Conservation (phyloP, 2,888 invertebrate species). For the Tetramorium bicarinatum region DNA sequence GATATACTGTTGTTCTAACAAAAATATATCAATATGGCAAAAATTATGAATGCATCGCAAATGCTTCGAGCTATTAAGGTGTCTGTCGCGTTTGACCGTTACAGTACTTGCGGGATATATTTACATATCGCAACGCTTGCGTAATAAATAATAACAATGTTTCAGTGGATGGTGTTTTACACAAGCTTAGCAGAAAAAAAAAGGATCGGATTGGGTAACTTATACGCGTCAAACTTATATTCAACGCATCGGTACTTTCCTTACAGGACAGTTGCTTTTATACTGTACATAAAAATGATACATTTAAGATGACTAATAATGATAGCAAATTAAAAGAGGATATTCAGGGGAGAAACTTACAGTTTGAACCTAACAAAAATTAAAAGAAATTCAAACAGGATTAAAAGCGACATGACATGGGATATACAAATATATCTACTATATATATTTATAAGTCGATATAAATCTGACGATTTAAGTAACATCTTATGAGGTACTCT, state of each 20-base stretch:
- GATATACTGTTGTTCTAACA: slow-evolving; percentile 36
- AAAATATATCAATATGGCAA: slow-evolving; percentile 52
- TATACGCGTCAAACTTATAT: slow-evolving; percentile 48
- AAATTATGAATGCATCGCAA: slow-evolving; percentile 37
- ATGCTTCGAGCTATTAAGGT: slow-evolving; percentile 32
- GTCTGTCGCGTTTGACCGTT: slow-evolving; percentile 22
- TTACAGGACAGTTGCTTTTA: slow-evolving; percentile 42
- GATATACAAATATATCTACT: slow-evolving; percentile 52
- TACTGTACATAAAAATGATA: slow-evolving; percentile 53
- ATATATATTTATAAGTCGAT: slow-evolving; percentile 37
- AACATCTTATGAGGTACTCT: slow-evolving; percentile 33
- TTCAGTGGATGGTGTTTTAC: slow-evolving; percentile 36
- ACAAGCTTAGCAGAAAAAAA: slow-evolving; percentile 39
- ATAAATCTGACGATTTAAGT: slow-evolving; percentile 55
- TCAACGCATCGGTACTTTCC: slow-evolving; percentile 45
- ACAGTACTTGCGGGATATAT: slow-evolving; percentile 46
- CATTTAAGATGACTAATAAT: slow-evolving; percentile 49
- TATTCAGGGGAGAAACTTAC: slow-evolving; percentile 29
- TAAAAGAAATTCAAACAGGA: slow-evolving; percentile 43
- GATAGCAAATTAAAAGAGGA: slow-evolving; percentile 48
- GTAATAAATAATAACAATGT: slow-evolving; percentile 46
- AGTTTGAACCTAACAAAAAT: slow-evolving; percentile 33
- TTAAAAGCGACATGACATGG: slow-evolving; percentile 50
- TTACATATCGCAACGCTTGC: slow-evolving; percentile 50
- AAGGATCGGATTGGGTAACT: slow-evolving; percentile 38